These are phyloP conservation scores for Epinephelus fuscoguttatus DNA, from an alignment of 2,113 vertebrate genomes.

Conservation along the genomic window DNA sequence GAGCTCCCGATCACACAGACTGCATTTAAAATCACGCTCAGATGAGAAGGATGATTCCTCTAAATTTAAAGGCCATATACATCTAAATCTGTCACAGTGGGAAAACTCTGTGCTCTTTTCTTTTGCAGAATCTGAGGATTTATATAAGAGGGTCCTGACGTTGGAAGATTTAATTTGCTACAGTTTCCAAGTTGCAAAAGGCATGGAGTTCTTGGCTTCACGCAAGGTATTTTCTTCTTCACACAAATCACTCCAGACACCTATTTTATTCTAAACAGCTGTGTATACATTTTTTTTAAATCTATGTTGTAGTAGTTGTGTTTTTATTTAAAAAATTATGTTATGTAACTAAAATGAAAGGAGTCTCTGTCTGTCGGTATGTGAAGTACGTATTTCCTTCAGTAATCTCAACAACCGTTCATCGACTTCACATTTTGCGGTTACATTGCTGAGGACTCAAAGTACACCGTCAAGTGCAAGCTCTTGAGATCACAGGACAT, in stretches of 20 bases:
- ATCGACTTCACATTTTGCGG: no score
- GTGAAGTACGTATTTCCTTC: no score
- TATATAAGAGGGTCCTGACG: conserved; percentile 92
- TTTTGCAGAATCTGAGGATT: conserved; percentile 90
- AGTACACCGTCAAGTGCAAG: no score
- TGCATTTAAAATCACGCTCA: conserved; percentile 27
- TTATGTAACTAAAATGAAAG: neutral
- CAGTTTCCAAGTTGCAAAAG: conserved; percentile 96
- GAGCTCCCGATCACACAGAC: conserved; percentile 6
- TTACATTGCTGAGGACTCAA: no score
- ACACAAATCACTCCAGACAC: neutral
- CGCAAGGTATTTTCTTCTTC: conserved; percentile 88
- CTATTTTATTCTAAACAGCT: neutral
- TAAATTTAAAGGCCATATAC: neutral
- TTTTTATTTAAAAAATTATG: conserved; percentile 2
- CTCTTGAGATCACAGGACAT: no score
- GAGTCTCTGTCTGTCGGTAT: no score
- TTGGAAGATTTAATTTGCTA: conserved; percentile 96
- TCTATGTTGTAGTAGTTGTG: neutral
- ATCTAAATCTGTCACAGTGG: conserved; percentile 14
- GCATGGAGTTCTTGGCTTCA: conserved; percentile 96
- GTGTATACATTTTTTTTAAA: neutral
- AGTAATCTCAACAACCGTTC: no score
- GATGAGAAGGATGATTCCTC: conserved; percentile 20
- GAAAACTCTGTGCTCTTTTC: conserved; percentile 38